Evolutionary conservation across 2,797 vertebrate species (phyloP).

Genomic region (Jordanella pulchra): DNA sequence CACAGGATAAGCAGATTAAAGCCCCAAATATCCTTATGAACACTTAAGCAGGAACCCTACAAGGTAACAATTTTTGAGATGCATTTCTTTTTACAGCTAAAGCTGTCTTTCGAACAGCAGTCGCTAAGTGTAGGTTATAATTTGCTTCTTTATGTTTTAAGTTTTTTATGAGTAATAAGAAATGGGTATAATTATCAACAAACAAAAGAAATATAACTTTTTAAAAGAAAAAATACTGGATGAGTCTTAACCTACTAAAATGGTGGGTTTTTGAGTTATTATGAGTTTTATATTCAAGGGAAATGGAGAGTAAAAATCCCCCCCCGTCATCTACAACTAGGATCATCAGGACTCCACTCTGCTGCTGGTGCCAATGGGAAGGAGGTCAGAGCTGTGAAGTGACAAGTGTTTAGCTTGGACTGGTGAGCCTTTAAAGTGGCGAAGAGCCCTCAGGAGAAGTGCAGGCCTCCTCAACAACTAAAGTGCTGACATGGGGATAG

Average conservation of each 20-base stretch:
- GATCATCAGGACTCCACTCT: conserved; percentile 23
- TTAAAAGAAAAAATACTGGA: conserved; percentile 10
- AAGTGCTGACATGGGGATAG: conserved; percentile 56
- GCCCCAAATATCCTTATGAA: conserved; percentile 59
- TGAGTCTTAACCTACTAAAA: neutral
- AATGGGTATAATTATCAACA: conserved; percentile 10
- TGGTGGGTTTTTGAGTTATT: neutral
- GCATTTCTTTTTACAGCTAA: conserved; percentile 22
- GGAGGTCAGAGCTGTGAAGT: conserved; percentile 42
- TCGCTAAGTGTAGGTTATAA: conserved; percentile 13
- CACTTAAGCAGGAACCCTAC: conserved; percentile 35
- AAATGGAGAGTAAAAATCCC: conserved; percentile 13
- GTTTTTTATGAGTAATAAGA: conserved; percentile 20
- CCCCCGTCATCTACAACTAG: conserved; percentile 45
- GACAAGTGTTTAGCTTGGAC: conserved; percentile 69
- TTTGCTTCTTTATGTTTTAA: conserved; percentile 3
- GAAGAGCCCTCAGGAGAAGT: conserved; percentile 46
- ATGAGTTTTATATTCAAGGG: conserved; percentile 4
- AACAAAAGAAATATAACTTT: conserved; percentile 7
- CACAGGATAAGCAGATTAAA: conserved; percentile 66
- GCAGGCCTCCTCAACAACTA: conserved; percentile 22
- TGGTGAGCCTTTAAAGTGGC: conserved; percentile 46
- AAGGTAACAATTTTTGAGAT: conserved; percentile 47
- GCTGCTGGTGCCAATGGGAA: conserved; percentile 29
- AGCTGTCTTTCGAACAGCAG: conserved; percentile 25